Evolutionary conservation across 2,888 invertebrate species (phyloP).

Genomic region (Drosophila meridionalis): DNA sequence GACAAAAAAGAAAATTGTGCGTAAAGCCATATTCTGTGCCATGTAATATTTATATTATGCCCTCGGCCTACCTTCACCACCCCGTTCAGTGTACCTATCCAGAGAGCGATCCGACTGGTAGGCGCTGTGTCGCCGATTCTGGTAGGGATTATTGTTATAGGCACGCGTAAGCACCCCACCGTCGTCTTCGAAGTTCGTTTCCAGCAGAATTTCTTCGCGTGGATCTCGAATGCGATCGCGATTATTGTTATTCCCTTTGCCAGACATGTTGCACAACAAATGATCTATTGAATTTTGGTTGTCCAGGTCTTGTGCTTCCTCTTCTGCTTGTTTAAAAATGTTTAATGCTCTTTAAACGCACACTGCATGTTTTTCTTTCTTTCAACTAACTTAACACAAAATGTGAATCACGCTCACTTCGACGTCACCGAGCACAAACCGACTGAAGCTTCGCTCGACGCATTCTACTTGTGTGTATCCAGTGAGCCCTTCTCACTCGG

Average conservation of each 20-base stretch:
- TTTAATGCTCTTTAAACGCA: slow-evolving; percentile 28
- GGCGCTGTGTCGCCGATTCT: slow-evolving; percentile 77
- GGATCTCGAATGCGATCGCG: slow-evolving; percentile 84
- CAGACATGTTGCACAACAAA: slow-evolving; percentile 68
- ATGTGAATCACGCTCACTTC: slow-evolving; percentile 46
- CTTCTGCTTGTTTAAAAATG: slow-evolving; percentile 13
- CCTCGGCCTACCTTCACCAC: slow-evolving; percentile 77
- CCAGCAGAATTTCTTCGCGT: slow-evolving; percentile 85
- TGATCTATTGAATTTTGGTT: slow-evolving; percentile 35
- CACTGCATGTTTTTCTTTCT: slow-evolving; percentile 33
- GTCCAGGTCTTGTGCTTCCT: slow-evolving; percentile 17
- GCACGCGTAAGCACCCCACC: slow-evolving; percentile 84
- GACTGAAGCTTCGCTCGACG: slow-evolving; percentile 25
- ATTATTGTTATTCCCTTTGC: slow-evolving; percentile 72
- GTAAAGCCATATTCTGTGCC: slow-evolving; percentile 21
- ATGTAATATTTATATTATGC: not conserved
- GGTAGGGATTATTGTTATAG: slow-evolving; percentile 83
- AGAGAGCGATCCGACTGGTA: slow-evolving; percentile 84
- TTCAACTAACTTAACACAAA: slow-evolving; percentile 34
- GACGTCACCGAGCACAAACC: slow-evolving; percentile 31
- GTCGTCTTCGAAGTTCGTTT: slow-evolving; percentile 85
- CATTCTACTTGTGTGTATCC: slow-evolving; percentile 40
- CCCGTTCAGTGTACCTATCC: slow-evolving; percentile 85
- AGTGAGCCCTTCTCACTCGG: slow-evolving; percentile 45
- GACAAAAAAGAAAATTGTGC: slow-evolving; percentile 24